Evolutionary conservation across 2,113 vertebrate genomes (phyloP).

Genomic region (Nyctereutes procyonoides): DNA sequence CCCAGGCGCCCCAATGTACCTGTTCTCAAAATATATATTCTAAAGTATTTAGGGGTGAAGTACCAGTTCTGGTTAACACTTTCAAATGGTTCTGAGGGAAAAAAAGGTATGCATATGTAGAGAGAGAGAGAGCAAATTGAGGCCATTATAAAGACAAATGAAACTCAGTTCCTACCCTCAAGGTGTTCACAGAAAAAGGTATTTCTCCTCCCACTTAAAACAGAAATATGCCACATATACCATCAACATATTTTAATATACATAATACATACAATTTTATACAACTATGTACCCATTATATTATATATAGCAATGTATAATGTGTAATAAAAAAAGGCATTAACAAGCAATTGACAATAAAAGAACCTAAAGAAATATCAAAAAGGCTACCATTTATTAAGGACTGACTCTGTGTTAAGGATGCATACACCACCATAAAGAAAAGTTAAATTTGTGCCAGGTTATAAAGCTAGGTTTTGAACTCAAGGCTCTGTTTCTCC

Average conservation of each 20-base stretch:
- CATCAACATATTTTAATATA: background rate
- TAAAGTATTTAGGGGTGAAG: constrained; percentile 17
- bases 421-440: background rate
- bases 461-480: constrained; percentile 27
- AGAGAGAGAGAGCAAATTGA: background rate
- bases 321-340: background rate
- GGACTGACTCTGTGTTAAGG: background rate
- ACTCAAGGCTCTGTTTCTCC: background rate
- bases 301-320: background rate
- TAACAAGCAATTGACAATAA: constrained; percentile 25
- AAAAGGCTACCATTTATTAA: constrained; percentile 50
- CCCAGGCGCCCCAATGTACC: background rate
- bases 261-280: background rate
- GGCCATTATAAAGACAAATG: constrained; percentile 55
- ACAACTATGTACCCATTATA: constrained; percentile 17
- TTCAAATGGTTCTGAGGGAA: background rate
- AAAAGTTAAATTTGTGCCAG: background rate
- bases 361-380: constrained; percentile 1
- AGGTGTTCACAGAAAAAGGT: background rate
- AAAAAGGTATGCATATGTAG: background rate
- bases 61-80: background rate
- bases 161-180: constrained; percentile 34
- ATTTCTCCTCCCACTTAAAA: constrained; percentile 41
- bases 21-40: constrained; percentile 25
- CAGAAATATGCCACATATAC: background rate